Evolutionary conservation across 2,888 invertebrate species (phyloP).

Genomic region (Microchrysa polita): DNA sequence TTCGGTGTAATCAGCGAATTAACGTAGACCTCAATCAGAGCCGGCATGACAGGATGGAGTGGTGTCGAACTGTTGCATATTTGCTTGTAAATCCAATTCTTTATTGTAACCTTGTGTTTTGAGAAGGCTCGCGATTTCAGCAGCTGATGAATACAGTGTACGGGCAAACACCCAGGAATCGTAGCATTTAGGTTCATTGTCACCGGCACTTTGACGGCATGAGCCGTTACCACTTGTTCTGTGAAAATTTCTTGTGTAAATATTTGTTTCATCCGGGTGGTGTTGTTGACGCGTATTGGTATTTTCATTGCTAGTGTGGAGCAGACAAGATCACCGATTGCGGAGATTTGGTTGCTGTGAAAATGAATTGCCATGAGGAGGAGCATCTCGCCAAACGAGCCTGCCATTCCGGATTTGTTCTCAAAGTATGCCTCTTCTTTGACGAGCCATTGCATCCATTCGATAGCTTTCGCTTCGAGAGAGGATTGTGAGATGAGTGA

Average conservation of each 20-base stretch:
- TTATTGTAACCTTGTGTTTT: constrained; percentile 95
- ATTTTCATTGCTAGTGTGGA: constrained; percentile 96
- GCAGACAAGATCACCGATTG: constrained; percentile 93
- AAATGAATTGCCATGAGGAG: constrained; percentile 96
- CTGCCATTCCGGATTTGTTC: constrained; percentile 82
- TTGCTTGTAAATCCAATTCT: constrained; percentile 96
- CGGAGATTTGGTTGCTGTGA: constrained; percentile 92
- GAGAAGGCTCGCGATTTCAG: constrained; percentile 94
- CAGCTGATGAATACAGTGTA: constrained; percentile 96
- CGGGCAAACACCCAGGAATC: constrained; percentile 90
- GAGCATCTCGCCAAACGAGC: constrained; percentile 95
- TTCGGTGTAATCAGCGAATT: constrained; percentile 84
- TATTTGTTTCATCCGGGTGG: constrained; percentile 88
- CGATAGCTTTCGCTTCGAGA: constrained; percentile 86
- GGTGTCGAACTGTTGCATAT: constrained; percentile 90
- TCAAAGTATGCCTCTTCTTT: constrained; percentile 90
- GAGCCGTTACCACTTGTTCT: constrained; percentile 94
- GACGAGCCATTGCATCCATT: constrained; percentile 95
- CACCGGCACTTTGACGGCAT: constrained; percentile 95
- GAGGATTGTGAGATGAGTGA: constrained; percentile 79
- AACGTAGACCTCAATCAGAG: constrained; percentile 93
- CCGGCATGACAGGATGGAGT: constrained; percentile 91
- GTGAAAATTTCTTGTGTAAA: constrained; percentile 98
- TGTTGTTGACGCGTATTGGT: constrained; percentile 82
- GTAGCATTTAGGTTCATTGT: constrained; percentile 88